phyloP scores from a whole-genome alignment of 1,140 invertebrate genomes.

The Lucilia cuprina region DNA sequence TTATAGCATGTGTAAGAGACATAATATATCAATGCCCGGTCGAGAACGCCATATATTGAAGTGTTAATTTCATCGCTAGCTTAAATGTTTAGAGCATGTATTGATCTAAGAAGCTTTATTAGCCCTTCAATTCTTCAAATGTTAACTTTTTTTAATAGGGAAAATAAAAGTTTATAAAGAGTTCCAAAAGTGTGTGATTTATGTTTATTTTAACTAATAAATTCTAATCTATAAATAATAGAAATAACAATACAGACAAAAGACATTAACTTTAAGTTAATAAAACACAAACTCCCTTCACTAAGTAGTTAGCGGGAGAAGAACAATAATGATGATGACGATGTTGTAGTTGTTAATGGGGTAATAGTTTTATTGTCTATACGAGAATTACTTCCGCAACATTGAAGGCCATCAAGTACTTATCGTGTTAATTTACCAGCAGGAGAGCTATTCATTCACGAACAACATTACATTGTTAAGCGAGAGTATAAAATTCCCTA shows the following conservation, averaged over 20 bases:
- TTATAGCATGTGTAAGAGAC: no score
- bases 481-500: not conserved
- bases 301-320: not conserved
- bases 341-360: conserved; percentile 21
- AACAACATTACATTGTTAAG: not conserved
- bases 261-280: not conserved
- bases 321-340: not conserved
- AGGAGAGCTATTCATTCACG: not conserved
- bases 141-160: no score
- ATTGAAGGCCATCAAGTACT: conserved; percentile 41
- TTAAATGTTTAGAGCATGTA: no score
- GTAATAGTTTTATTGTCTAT: conserved; percentile 23
- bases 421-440: conserved; percentile 43
- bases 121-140: no score
- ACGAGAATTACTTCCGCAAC: conserved; percentile 39
- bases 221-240: not conserved
- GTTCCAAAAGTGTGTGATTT: no score
- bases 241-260: not conserved
- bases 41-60: no score
- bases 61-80: no score
- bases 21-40: no score
- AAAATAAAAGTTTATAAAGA: no score
- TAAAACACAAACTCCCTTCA: not conserved
- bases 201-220: not conserved
- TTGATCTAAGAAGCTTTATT: no score